Base-by-base conservation (phyloP, 2,797 vertebrate species). In the Aphelocoma californica region DNA sequence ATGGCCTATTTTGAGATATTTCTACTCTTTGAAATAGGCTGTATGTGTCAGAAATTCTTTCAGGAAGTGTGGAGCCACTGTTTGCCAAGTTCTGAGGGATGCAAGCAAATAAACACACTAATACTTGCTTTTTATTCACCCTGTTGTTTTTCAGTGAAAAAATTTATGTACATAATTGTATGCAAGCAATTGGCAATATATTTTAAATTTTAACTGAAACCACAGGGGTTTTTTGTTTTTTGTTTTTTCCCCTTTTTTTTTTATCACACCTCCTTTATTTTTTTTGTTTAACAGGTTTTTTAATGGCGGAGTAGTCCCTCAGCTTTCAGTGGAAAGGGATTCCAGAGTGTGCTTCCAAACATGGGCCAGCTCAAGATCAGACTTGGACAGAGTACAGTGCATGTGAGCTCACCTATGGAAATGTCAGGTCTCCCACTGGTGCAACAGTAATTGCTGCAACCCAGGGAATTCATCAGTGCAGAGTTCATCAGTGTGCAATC, bases 51-150 rank as follows among this genome's bases (percentile, higher is more conserved):
- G 26, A 74, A 82, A 67, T 16, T 61, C 61, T 87, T 58, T 2
- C 16, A 82, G 36, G 13, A 82, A 17, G 0, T 3, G 3, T 4
- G 9, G 4, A 56, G 21, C 2, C 40, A 40, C 3, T 3, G 1
- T 81, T 78, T 83, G 24, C 36, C 16, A 61, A 7, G 2, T 26
- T 64, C 48, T 56, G 58, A 26, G 16, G 6, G 8, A 44, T 0
- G 0, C 1, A 38, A 75, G 23, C 0, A 1, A 79, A 53, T 36
- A 54, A 57, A 48, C 9, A 6, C 24, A 57, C 5, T 54, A 54
- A 66, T 16, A 13, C 4, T 38, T 72, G 13, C 1, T 47, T 83
- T 69, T 72, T 34, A 53, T 32, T 60, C 9, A 34, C n/a, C 13
- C 7, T 2, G 1, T 10, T 58, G 24, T 28, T 28, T 56, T 66